These are phyloP conservation scores for Cephalopachus bancanus DNA, from an alignment of 2,797 vertebrate species.

Conservation along the genomic window DNA sequence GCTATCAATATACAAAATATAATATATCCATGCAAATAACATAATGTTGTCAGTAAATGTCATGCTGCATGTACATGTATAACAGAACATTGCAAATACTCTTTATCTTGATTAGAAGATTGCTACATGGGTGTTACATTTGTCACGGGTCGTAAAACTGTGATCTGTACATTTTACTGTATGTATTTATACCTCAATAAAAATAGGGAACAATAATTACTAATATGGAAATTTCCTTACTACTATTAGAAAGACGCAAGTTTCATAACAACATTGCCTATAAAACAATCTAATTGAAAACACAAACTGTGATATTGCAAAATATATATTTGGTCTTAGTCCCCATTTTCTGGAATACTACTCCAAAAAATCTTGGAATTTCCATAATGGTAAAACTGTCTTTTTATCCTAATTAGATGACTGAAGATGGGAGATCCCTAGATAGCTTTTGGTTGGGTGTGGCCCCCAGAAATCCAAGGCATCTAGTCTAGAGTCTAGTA, in stretches of 20 bases:
- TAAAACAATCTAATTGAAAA: background rate
- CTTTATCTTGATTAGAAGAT: background rate
- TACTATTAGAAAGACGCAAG: background rate
- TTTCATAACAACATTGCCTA: background rate
- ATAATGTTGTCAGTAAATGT: background rate
- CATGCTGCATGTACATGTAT: background rate
- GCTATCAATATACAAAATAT: background rate
- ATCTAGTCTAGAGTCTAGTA: too few relatives aligned
- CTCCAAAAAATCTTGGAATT: background rate
- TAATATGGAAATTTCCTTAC: background rate
- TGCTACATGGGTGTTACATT: background rate
- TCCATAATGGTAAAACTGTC: background rate
- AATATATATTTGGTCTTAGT: background rate
- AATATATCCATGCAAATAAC: background rate
- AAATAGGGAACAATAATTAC: background rate
- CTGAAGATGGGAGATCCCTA: background rate
- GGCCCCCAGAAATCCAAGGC: background rate
- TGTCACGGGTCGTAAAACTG: background rate
- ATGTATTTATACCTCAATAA: background rate
- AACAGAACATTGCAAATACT: constrained; percentile 4
- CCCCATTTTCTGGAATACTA: background rate
- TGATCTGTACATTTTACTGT: background rate
- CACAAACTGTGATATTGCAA: background rate
- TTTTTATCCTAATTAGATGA: background rate
- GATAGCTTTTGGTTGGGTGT: background rate